Base-by-base conservation (phyloP, 2,797 vertebrate genomes). In the Yasuhikotakia modesta region DNA sequence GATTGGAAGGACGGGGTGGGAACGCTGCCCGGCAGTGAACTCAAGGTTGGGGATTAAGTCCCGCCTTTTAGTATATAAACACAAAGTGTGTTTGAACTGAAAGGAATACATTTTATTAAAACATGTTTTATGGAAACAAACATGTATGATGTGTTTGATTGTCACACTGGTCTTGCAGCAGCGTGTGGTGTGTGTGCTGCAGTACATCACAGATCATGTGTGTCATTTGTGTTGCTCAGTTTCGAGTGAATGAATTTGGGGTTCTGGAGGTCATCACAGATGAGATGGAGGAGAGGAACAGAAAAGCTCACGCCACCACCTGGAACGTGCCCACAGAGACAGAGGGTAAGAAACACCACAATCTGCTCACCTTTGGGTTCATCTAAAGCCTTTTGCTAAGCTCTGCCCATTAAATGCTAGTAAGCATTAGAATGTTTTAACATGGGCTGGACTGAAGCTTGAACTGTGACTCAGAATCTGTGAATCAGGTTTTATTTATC, bases 1-100 rank as follows among this genome's bases (percentile, higher is more conserved):
- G 94, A 95, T 85, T 95, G 94, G 94, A 95, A 93, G 78, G 94
- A 95, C 81, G 94, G 94, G 78, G 94, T 95, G 84, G 94, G 94
- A 73, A 94, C 94, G 16, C 87, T 95, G 67, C 93, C 93, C 46
- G 94, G 93, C 85, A 95, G 94, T 86, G 92, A 94, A 85, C 89
- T 95, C 67, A 95, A 94, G 93, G 94, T 95, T 75, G 66, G 77
- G 43, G 24, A 4, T 55, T 19, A 64, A 46, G 6, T 55, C 35
- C 53, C 94, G 92, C 11, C n/a, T 11, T 53, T 53, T 70, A 67
- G 22, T 16, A 46, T 43, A 24, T 27, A 71, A 53, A 53, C 52
- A 53, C 52, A 53, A 19, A 57, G 21, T 57, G 53, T 57, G 53
- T 21, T 55, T 57, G 48, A 52, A 19, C 13, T 5, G 7, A 52